Base-by-base conservation (phyloP, 2,888 invertebrate genomes). In the Congeria kusceri region DNA sequence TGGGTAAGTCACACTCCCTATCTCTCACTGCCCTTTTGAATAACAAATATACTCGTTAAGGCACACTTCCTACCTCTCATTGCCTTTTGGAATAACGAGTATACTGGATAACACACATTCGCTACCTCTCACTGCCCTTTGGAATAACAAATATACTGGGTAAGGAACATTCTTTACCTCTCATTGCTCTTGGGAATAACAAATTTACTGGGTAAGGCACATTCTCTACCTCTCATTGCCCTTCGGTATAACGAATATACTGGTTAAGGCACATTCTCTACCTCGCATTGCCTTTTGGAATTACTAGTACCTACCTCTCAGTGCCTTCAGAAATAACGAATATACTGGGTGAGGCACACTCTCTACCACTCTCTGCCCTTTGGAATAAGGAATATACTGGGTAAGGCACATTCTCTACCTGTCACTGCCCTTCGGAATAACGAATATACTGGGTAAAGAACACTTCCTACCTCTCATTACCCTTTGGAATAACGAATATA, bases 41-140 rank as follows among this genome's bases (percentile, higher is more conserved):
- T 32, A 32, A 32, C 32, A 9, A 32, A 32, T 78, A 9, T 82
- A 82, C 49, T 18, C 49, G 13, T 47, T 83, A 2, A 27, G 79
- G 4, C 53, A 39, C 18, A 83, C 79, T 15, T 79, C 83, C 1
- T 83, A 79, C n/a, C 63, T 83, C 13, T 79, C 83, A 0, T 47
- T 83, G n/a, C 83, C 79, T 3, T 83, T 83, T 58, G 79, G 70
- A 4, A 15, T 83, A 9, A 73, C 70, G n/a, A 83, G 79, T 59
- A 77, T 83, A 29, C 58, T 83, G 13, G 83, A 79, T 81, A 62
- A 68, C 71, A 7, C 32, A 32, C 9, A 32, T 32, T 32, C 9
- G 59, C 18, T 79, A 79, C 13, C 63, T 83, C 13, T 79, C 78
- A 0, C 56, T 83, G 18, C 83, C 79, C 3, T 83, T 79, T 58